Evolutionary conservation across 2,113 vertebrate genomes (phyloP), one percentile per base, ranked within the genome.

Genomic region (Asarcornis scutulata): DNA sequence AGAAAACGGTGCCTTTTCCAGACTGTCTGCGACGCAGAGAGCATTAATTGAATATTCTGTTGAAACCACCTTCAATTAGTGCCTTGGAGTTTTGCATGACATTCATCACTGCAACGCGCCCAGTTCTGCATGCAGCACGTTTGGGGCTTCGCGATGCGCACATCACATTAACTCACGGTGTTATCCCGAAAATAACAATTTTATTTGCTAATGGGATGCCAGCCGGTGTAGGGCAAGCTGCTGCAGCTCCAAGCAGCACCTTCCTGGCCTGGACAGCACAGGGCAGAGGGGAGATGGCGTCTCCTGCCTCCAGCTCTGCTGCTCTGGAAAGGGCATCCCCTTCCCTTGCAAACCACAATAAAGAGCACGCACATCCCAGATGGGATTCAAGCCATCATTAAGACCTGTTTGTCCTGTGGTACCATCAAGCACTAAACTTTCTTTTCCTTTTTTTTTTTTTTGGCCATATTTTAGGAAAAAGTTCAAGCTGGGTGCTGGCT

Each of bases 1-100:
- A 97, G 97, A 42, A 85, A 95, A 96, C 93, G 38, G 91, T 8
- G 77, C 95, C 95, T 97, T 89, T 84, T 79, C 86, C 95, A 93
- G 92, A 91, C 94, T 80, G 78, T 88, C 95, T 96, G 84, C 77
- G 83, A 95, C 85, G n/a, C 96, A 93, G 92, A 86, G 93, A 88
- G 84, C 92, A 96, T 97, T 97, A 97, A 97, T 97, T 97, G 96
- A 96, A 95, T 97, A 97, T 98, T 97, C 96, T 83, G 89, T 88
- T 85, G 88, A 97, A 97, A 94, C 93, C 97, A 92, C 94, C 97
- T 97, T 97, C 97, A 97, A 95, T 97, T 97, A 97, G 93, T 44
- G 89, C 95, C 92, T 97, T 58, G 0, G 71, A 87, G 79, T 94
- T 92, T 44, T 36, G 68, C 92, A 26, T 71, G 96, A 94, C 88